Evolutionary conservation across 2,113 vertebrate genomes (phyloP), one percentile per base, ranked within the genome.

Genomic region (Leptodactylus fuscus): DNA sequence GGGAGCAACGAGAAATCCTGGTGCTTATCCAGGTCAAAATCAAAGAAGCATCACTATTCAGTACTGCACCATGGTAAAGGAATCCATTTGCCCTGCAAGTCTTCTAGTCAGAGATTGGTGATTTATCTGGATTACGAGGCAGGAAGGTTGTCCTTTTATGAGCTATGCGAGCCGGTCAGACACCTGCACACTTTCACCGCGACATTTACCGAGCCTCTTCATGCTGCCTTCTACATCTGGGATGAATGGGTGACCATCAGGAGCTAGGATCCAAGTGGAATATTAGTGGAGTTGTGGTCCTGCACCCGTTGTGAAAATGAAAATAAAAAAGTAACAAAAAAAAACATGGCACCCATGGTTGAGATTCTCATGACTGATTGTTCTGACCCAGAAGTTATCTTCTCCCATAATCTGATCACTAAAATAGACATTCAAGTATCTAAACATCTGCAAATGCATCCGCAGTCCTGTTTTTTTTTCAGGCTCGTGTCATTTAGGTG

Each of bases 1-100:
- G 80, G 80, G 4, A 29, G 12, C 38, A 81, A 81, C 27, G 20
- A 69, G 24, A 81, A 81, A 44, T 81, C 80, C 60, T 81, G 80
- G 80, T 67, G 80, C 49, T 49, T 81, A 20, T 60, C 29, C 29
- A 60, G 29, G 32, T 20, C 8, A 18, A 79, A 58, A 24, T 38
- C 53, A 11, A 80, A 58, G 49, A 38, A 58, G 20, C 32, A 67
- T 8, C 62, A 67, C 34, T 80, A 38, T 13, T 51, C 53, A 7
- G 51, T 74, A 41, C 46, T 74, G 41, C 71, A 74, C 27, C 22
- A 38, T 1, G 16, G 32, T 9, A 53, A 80, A 20, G 22, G 5
- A 2, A 36, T 58, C 32, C 11, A 38, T 10, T 7, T 38, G 20
- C 32, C 49, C 5, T 10, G 10, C 34, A 55, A 58, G 10, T 0